Evolutionary conservation across 2,113 vertebrate genomes (phyloP), one percentile per base, ranked within the genome.

Genomic region (Columba janthina): DNA sequence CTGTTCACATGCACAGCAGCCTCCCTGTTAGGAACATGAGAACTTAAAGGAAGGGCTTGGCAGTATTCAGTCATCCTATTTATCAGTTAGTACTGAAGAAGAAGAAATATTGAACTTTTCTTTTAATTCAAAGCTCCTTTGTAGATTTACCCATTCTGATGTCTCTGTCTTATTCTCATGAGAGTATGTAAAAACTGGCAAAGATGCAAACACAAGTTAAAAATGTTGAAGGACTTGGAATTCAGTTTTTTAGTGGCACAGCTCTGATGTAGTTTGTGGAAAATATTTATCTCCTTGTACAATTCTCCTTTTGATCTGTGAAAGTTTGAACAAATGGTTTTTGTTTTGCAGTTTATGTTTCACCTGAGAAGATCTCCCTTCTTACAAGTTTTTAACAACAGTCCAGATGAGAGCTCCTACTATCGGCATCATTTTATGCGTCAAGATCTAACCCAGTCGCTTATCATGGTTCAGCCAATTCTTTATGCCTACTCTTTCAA

Each of bases 331-430:
- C 17, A 46, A 38, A 53, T 19, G 38, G 6, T 42, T 83, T 97
- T 93, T 98, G 24, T 97, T 81, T 97, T 97, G 40, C 95, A 99
- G 99, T 99, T 99, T 94, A 99, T 99, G 99, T 99, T 99, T 97
- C 99, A 99, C 97, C 98, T 99, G 98, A 98, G 99, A 94, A 98
- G 99, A 95, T 99, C 99, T 66, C 99, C 99, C 34, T 99, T 99
- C 97, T 98, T 99, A 36, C 99, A 99, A 98, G 99, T 99, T 92
- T 99, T 99, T 98, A 99, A 99, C 96, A 99, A 99, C 98, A 99
- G 99, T 95, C 99, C 99, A 0, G 99, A 99, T 82, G 99, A 99
- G 97, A 99, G 99, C 89, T 99, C 99, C 1, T 99, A 99, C 84
- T 99, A 99, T 93, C 98, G 99, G 46, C 99, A 99, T 61, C 98